Percentiles rank a stretch among this genome's conserved stretches.
These are phyloP conservation scores for Mixornis gularis DNA, from an alignment of 2,113 vertebrate genomes.

Conservation along the genomic window DNA sequence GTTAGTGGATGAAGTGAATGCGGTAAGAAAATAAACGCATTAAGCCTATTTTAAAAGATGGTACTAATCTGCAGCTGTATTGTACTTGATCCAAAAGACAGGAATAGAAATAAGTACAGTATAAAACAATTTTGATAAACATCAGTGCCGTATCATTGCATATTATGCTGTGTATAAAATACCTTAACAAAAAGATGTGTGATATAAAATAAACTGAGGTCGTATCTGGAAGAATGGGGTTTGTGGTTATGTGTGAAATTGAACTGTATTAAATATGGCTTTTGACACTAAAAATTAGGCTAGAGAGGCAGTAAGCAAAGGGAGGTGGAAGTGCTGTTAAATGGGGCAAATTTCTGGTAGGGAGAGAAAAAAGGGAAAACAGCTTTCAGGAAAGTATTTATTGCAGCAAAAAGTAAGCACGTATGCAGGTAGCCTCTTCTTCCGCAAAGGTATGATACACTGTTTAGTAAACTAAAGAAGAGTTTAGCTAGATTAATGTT, in stretches of 20 bases:
- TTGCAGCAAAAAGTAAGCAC: neutral
- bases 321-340: neutral
- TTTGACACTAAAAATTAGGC: neutral
- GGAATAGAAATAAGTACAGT: conserved; percentile 1
- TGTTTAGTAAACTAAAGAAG: neutral
- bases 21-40: conserved; percentile 45
- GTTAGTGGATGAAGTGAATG: neutral
- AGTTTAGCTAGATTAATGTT: neutral
- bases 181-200: neutral
- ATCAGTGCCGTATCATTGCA: conserved; percentile 54
- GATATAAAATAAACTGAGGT: conserved; percentile 50
- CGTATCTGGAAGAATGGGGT: conserved; percentile 34
- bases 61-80: conserved; percentile 16
- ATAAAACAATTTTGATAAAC: conserved; percentile 59
- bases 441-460: neutral
- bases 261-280: neutral
- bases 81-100: conserved; percentile 1
- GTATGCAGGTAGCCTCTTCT: neutral
- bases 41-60: conserved; percentile 10
- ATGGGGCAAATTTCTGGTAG: neutral
- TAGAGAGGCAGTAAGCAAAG: neutral
- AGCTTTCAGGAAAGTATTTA: neutral
- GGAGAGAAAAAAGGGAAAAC: neutral
- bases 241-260: conserved; percentile 38
- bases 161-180: conserved; percentile 55